Evolutionary conservation across 2,113 vertebrate genomes (phyloP).

Genomic region (Martes martes): DNA sequence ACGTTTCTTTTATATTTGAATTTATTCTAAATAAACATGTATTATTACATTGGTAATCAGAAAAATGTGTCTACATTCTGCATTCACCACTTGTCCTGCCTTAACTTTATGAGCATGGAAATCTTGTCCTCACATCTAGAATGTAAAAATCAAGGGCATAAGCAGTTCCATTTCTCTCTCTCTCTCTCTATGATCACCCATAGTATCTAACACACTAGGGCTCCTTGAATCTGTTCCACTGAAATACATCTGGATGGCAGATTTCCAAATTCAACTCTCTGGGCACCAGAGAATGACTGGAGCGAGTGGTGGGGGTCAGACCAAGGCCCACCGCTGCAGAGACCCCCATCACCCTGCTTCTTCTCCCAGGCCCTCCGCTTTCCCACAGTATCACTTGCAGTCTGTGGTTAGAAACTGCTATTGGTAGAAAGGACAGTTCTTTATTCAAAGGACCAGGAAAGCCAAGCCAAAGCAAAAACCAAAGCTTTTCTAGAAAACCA

Average conservation of each 20-base stretch:
- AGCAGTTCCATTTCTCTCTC: not conserved
- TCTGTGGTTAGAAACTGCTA: not conserved
- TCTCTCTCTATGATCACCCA: not conserved
- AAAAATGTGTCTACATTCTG: slow-evolving; percentile 16
- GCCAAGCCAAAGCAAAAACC: slow-evolving; percentile 47
- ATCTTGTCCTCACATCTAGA: slow-evolving; percentile 26
- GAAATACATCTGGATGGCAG: slow-evolving; percentile 18
- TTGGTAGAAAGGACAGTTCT: not conserved
- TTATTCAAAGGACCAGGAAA: slow-evolving; percentile 1
- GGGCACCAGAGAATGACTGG: not conserved
- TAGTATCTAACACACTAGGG: not conserved
- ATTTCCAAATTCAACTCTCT: slow-evolving; percentile 27
- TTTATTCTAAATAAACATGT: slow-evolving; percentile 42
- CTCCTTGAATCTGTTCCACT: slow-evolving; percentile 10
- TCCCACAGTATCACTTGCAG: not conserved
- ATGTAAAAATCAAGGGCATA: slow-evolving; percentile 14
- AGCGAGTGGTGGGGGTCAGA: not conserved
- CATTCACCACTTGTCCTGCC: not conserved
- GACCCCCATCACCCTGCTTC: not conserved
- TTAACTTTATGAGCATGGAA: not conserved
- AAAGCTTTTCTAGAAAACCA: slow-evolving; percentile 25
- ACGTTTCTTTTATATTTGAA: not conserved
- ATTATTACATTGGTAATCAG: not conserved
- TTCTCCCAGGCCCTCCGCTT: not conserved
- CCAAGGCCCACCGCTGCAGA: not conserved